phyloP scores from a whole-genome alignment of 1,140 invertebrate genomes.

The Caenorhabditis tropicalis region DNA sequence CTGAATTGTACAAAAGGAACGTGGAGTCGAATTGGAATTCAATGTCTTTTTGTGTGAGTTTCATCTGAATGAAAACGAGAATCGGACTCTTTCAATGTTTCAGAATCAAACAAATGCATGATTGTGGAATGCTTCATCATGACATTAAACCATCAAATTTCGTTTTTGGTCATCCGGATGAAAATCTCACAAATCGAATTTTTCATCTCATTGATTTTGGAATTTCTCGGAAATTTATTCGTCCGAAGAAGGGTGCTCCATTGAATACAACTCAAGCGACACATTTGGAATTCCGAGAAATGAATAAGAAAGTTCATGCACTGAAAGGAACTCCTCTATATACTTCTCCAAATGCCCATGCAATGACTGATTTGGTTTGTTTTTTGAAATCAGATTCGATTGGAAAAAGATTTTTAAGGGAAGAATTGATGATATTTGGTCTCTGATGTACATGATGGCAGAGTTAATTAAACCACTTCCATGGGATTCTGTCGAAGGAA shows the following conservation, averaged over 20 bases:
- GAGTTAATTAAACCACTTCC: constrained; percentile 45
- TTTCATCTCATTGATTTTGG: not conserved
- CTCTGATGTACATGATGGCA: constrained; percentile 48
- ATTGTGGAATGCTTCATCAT: not conserved
- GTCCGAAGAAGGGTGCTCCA: not conserved
- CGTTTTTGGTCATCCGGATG: not conserved
- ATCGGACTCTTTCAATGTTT: no score
- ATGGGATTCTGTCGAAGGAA: constrained; percentile 6
- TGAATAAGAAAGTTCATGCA: not conserved
- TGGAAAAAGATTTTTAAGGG: not conserved
- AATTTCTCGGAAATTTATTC: not conserved
- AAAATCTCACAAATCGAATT: not conserved
- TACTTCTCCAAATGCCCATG: not conserved
- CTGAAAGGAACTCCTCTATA: not conserved
- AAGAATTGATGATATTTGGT: constrained; percentile 48
- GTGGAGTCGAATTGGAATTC: no score
- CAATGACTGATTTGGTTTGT: not conserved
- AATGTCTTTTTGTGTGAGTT: no score
- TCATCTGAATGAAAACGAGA: no score
- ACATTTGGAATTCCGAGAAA: not conserved
- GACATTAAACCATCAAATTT: constrained; percentile 4
- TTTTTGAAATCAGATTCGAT: not conserved
- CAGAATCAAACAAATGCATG: constrained; percentile 15
- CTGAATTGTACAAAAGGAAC: no score
- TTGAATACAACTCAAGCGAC: not conserved